Conservation (phyloP, 1,140 invertebrate species). For the Apis cerana region DNA sequence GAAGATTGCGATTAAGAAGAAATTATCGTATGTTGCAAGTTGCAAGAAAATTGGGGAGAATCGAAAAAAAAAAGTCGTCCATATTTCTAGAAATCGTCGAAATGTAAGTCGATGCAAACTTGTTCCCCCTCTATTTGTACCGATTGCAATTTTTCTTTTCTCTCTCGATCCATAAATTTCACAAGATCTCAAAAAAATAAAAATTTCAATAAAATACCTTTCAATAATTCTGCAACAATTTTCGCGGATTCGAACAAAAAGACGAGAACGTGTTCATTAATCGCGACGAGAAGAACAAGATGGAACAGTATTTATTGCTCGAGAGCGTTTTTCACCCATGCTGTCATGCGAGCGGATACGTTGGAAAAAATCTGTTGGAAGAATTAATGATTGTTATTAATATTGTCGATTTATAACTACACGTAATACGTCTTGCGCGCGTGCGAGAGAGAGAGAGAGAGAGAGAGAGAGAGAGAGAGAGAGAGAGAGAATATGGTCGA, state of each 20-base stretch:
- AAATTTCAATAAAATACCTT: no score
- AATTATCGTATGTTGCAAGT: no score
- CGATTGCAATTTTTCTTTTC: no score
- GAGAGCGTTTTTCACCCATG: slow-evolving; percentile 32
- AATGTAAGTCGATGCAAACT: not conserved
- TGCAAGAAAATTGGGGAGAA: no score
- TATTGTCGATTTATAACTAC: slow-evolving; percentile 65
- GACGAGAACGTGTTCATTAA: slow-evolving; percentile 31
- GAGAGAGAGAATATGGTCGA: not conserved
- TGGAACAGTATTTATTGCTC: not conserved
- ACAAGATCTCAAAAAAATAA: no score
- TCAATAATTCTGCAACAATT: no score
- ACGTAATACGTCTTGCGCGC: not conserved
- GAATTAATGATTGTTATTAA: slow-evolving; percentile 75
- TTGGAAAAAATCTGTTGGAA: slow-evolving; percentile 44
- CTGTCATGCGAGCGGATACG: slow-evolving; percentile 2
- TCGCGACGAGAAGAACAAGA: not conserved
- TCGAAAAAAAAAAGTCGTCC: no score
- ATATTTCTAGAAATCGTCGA: not conserved
- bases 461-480: not conserved
- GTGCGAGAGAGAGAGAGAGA: no score
- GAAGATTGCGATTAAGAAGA: no score
- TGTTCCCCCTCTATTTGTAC: no score
- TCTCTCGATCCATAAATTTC: no score
- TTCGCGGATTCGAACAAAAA: no score